A percentile compares a stretch with the other conserved stretches of the same genome.
phyloP scores from a whole-genome alignment of 2,888 invertebrate genomes.

The Branchipolynoe longqiensis region DNA sequence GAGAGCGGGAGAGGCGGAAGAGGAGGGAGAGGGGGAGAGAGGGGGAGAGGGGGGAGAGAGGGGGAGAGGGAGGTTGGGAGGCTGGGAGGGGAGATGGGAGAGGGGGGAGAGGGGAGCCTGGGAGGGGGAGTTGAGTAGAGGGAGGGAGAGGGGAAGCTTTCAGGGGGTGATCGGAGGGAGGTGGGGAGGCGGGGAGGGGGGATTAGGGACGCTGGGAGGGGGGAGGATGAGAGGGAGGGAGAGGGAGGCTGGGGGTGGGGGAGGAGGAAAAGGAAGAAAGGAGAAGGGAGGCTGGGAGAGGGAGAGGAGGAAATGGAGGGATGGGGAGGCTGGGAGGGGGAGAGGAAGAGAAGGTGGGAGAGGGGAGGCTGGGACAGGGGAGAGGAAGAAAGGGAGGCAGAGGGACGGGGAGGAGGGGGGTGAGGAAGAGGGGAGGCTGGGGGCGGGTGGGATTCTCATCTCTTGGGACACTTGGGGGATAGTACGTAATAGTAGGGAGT shows the following conservation, averaged over 20 bases:
- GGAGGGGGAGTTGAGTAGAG: slow-evolving; percentile 9
- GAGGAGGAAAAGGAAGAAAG: not conserved
- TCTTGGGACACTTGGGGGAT: too few relatives aligned
- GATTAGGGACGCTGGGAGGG: not conserved
- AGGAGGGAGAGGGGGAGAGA: not conserved
- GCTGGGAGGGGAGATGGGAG: not conserved
- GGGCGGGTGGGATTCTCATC: too few relatives aligned
- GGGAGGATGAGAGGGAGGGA: not conserved
- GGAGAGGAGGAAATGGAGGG: not conserved
- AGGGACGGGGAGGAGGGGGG: not conserved
- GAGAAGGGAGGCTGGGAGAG: not conserved
- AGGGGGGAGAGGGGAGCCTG: not conserved
- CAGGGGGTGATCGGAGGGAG: not conserved
- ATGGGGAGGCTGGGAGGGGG: not conserved
- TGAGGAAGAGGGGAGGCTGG: not conserved
- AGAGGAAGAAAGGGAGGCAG: not conserved
- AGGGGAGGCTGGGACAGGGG: not conserved
- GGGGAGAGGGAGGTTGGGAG: not conserved
- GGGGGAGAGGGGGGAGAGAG: not conserved
- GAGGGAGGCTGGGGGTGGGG: not conserved
- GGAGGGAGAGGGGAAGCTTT: not conserved
- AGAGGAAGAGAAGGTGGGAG: not conserved
- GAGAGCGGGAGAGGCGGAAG: not conserved
- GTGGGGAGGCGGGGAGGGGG: not conserved
- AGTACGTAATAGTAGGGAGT: too few relatives aligned